Base-by-base conservation (phyloP, 2,888 invertebrate genomes). In the Drosophila mulleri region DNA sequence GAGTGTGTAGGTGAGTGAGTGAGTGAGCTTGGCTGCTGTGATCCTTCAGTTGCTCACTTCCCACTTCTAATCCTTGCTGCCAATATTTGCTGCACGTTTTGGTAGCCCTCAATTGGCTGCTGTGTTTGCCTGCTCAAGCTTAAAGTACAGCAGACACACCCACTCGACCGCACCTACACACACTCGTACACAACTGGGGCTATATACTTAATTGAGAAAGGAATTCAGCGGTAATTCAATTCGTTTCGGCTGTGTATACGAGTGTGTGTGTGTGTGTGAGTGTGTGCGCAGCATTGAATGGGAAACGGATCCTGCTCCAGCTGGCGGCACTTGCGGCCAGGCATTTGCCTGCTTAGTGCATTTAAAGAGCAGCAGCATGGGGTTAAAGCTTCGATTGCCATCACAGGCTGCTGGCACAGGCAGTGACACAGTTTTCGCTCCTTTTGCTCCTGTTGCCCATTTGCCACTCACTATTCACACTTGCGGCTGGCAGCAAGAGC, bases 151-250 rank as follows among this genome's bases (percentile, higher is more conserved):
- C 65, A 61, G 16, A 61, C 48, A 42, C 61, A 20, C 29, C 56
- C 20, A 39, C 54, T 23, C 64, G 41, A 26, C 26, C 45, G 50
- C 45, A 53, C 26, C 45, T n/a, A 53, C 26, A 65, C 16, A 23
- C 42, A 37, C 45, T 20, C 26, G 23, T 52, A 4, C 59, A 26
- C 60, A 41, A 35, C 26, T 45, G 52, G 16, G 47, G 61, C 57
- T 61, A 53, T 78, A 71, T 75, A 87, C 75, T 72, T 84, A 87
- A 84, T 84, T 84, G 83, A 82, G 80, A 87, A 72, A 74, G 85
- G 82, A 82, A 76, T 73, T 72, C 75, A 56, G 68, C 66, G 80
- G 73, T 82, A 84, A 84, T 84, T 87, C 80, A 84, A 87, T 84
- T 75, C 69, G 69, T 50, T 72, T 69, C 66, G 59, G 47, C 63